A percentile compares a stretch with the other conserved stretches of the same genome.
These are phyloP conservation scores for Sylvilagus bachmani DNA, from an alignment of 2,113 vertebrate genomes.

Conservation along the genomic window DNA sequence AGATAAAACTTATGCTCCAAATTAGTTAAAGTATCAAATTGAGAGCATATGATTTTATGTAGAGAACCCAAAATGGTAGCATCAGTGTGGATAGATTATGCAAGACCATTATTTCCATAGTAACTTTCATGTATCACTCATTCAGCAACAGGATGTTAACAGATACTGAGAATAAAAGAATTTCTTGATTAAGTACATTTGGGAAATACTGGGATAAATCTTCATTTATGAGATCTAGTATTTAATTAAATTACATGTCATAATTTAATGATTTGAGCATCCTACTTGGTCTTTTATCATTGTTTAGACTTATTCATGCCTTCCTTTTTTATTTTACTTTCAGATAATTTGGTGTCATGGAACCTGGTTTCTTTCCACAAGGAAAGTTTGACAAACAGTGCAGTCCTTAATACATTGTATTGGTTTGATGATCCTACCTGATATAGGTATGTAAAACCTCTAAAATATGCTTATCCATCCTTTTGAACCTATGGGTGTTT, in stretches of 20 bases:
- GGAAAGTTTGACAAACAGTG: constrained; percentile 63
- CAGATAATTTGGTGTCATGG: constrained; percentile 77
- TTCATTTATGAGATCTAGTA: background rate
- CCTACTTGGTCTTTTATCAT: background rate
- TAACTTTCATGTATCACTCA: too few relatives aligned
- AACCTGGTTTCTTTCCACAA: constrained; percentile 76
- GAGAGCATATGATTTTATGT: background rate
- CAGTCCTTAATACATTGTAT: constrained; percentile 64
- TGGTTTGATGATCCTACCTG: constrained; percentile 79
- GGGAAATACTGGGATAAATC: background rate
- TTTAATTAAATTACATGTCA: background rate
- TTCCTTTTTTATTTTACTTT: background rate
- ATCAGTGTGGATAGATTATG: background rate
- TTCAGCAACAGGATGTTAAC: too few relatives aligned
- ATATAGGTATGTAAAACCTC: constrained; percentile 81
- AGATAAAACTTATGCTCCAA: background rate
- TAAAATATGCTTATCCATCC: background rate
- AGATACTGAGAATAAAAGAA: background rate
- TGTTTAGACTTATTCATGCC: background rate
- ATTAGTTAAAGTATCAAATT: background rate
- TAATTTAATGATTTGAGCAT: background rate
- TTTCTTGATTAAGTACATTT: background rate
- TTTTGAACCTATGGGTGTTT: background rate
- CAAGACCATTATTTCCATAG: rapidly evolving
- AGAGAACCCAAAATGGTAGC: background rate